Percentiles rank a stretch among this genome's conserved stretches.
These are phyloP conservation scores for Cataglyphis albicans DNA, from an alignment of 2,888 invertebrate species.

Conservation along the genomic window DNA sequence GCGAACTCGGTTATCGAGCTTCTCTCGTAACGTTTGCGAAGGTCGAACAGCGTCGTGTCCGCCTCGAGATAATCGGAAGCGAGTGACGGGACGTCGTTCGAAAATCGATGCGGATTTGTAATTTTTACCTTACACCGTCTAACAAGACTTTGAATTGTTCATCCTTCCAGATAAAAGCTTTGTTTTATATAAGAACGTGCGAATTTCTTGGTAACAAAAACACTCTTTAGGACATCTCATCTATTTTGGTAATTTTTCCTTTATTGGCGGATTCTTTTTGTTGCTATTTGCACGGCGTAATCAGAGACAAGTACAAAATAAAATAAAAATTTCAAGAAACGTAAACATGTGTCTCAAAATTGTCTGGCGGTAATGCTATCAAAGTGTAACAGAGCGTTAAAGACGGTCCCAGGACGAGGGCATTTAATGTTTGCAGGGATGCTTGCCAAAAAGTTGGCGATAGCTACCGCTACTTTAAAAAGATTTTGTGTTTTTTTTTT, in stretches of 20 bases:
- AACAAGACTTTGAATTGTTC: constrained; percentile 43
- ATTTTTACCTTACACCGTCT: constrained; percentile 51
- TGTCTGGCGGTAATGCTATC: not conserved
- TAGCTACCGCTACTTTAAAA: constrained; percentile 17
- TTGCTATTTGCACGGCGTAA: not conserved
- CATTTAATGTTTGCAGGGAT: constrained; percentile 36
- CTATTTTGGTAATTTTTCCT: not conserved
- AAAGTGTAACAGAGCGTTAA: constrained; percentile 46
- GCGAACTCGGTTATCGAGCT: constrained; percentile 53
- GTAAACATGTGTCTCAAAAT: not conserved
- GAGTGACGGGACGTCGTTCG: constrained; percentile 53
- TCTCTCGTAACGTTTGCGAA: constrained; percentile 50
- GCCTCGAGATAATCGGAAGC: constrained; percentile 51
- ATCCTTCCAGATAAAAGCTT: constrained; percentile 9
- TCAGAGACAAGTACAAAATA: not conserved
- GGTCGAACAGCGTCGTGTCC: constrained; percentile 43
- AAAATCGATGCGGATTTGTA: constrained; percentile 50
- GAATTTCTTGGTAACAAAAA: constrained; percentile 8
- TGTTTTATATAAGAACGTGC: not conserved
- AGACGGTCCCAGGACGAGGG: constrained; percentile 15
- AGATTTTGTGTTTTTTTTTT: not conserved
- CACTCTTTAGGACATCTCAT: not conserved
- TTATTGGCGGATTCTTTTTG: not conserved
- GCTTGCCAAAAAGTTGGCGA: constrained; percentile 35
- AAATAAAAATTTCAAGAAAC: not conserved